A percentile compares a stretch with the other conserved stretches of the same genome.
phyloP scores from a whole-genome alignment of 1,140 invertebrate genomes.

The Medauroidea extradentata region DNA sequence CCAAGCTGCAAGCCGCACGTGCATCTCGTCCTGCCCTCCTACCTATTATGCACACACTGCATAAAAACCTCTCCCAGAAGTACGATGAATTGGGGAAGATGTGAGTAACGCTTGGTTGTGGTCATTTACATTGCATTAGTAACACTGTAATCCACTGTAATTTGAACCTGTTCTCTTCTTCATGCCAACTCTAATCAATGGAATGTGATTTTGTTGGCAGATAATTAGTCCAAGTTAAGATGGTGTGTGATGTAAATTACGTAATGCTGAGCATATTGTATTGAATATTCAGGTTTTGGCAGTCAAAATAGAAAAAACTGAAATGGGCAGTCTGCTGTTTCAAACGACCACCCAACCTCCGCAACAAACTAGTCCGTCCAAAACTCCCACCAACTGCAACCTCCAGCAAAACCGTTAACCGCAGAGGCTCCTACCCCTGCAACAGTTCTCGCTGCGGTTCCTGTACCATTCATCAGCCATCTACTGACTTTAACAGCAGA shows the following conservation, averaged over 20 bases:
- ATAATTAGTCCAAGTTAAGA: neutral
- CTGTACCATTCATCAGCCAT: too few relatives aligned
- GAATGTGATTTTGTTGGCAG: neutral
- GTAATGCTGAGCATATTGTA: neutral
- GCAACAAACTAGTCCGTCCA: too few relatives aligned
- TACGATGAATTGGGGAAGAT: conserved; percentile 79
- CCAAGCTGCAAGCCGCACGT: conserved; percentile 45
- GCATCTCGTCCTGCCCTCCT: conserved; percentile 44
- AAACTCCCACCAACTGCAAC: too few relatives aligned
- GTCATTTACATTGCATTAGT: neutral
- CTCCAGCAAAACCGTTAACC: too few relatives aligned
- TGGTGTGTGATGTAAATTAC: neutral
- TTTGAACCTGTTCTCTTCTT: neutral
- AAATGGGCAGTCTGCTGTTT: too few relatives aligned
- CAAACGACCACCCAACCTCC: too few relatives aligned
- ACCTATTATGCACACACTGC: conserved; percentile 63
- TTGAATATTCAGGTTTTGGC: neutral
- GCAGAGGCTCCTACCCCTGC: too few relatives aligned
- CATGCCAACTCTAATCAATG: neutral
- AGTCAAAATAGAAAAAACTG: too few relatives aligned
- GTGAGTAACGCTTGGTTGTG: conserved; percentile 52
- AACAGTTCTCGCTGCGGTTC: too few relatives aligned
- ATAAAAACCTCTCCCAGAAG: conserved; percentile 76
- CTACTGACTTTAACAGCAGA: too few relatives aligned
- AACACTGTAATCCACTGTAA: neutral